These are phyloP conservation scores for Gopherus flavomarginatus DNA, from an alignment of 2,113 vertebrate species.

Conservation along the genomic window DNA sequence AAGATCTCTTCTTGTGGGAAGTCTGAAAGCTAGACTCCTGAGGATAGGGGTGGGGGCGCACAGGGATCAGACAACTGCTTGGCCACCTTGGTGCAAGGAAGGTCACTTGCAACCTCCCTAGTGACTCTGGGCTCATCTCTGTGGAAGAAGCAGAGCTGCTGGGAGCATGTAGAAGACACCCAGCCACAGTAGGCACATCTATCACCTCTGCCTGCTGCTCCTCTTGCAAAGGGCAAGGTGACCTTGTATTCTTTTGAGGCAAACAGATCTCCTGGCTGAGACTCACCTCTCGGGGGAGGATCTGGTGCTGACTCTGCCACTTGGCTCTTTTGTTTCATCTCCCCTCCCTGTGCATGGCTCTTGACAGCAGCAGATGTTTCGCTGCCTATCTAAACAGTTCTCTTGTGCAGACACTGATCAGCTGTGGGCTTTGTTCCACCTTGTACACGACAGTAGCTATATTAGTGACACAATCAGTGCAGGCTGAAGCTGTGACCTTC, in stretches of 20 bases:
- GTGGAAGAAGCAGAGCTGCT: background rate
- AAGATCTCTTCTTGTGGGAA: background rate
- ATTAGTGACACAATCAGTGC: background rate
- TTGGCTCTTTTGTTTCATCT: slow-evolving; percentile 17
- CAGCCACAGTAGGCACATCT: background rate
- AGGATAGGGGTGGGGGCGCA: background rate
- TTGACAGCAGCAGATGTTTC: slow-evolving; percentile 39
- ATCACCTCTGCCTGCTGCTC: background rate
- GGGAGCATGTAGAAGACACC: background rate
- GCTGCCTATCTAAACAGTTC: slow-evolving; percentile 4
- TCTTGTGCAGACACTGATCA: background rate
- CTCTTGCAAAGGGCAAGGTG: background rate
- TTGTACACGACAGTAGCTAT: background rate
- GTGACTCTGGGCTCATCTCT: background rate
- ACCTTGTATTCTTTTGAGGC: background rate
- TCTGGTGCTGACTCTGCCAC: slow-evolving; percentile 7
- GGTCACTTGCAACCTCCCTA: background rate
- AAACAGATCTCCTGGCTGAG: background rate
- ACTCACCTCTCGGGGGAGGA: background rate
- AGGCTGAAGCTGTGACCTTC: background rate
- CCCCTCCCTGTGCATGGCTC: background rate
- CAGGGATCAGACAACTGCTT: no score
- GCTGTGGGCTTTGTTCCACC: background rate
- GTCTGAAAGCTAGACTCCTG: background rate
- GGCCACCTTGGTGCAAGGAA: background rate